Evolutionary conservation across 2,888 invertebrate species (phyloP).

Genomic region (Allophyes oxyacanthae): DNA sequence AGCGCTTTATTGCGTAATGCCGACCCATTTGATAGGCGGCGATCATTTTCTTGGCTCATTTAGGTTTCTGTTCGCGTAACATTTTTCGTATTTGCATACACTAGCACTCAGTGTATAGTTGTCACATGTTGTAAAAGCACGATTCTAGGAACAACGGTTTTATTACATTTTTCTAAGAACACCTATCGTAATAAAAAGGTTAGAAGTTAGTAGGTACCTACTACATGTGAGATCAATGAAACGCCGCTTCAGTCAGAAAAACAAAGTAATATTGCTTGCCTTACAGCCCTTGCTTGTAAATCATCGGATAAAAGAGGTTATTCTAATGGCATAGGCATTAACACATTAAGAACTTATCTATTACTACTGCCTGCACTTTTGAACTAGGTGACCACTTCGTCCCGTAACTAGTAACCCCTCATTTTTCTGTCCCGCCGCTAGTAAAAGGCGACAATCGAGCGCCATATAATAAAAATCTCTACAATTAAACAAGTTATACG

Average conservation of each 20-base stretch:
- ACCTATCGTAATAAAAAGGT: conserved; percentile 31
- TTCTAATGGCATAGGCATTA: conserved; percentile 29
- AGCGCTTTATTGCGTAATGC: conserved; percentile 74
- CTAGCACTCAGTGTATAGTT: conserved; percentile 40
- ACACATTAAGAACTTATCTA: conserved; percentile 20
- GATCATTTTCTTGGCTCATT: conserved; percentile 66
- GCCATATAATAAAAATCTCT: conserved; percentile 53
- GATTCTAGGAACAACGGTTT: conserved; percentile 37
- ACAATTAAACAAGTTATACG: conserved; percentile 60
- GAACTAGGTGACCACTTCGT: background rate
- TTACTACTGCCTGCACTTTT: conserved; percentile 24
- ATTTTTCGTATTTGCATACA: conserved; percentile 45
- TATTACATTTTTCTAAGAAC: conserved; percentile 29
- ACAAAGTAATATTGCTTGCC: background rate
- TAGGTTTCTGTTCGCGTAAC: conserved; percentile 58
- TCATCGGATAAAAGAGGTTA: conserved; percentile 36
- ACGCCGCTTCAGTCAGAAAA: background rate
- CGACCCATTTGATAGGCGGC: conserved; percentile 67
- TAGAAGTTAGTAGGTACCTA: conserved; percentile 4
- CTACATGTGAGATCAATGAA: too few species aligned
- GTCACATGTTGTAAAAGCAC: conserved; percentile 44
- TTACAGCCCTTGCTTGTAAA: conserved; percentile 23
- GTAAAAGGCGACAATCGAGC: conserved; percentile 45
- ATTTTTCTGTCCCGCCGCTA: conserved; percentile 3
- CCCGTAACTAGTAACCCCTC: too few species aligned